A percentile compares a stretch with the other conserved stretches of the same genome.
Conservation (phyloP, 2,113 vertebrate genomes). For the Bagarius yarrelli region DNA sequence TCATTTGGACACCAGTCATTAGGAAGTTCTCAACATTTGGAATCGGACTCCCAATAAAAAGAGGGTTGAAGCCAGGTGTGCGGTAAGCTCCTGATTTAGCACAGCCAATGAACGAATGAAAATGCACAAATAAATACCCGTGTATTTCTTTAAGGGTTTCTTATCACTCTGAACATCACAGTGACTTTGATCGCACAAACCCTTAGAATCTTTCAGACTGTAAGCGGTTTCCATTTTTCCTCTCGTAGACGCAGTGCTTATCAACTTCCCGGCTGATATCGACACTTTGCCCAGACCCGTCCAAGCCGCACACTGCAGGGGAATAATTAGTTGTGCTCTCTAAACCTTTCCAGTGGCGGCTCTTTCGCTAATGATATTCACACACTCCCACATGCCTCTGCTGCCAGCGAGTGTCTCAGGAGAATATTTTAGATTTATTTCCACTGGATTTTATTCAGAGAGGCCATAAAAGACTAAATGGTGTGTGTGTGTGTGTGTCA, state of each 20-base stretch:
- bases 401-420: conserved; percentile 10
- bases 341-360: neutral
- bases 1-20: too few species aligned
- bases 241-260: neutral
- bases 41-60: too few species aligned
- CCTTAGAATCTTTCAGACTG: too few species aligned
- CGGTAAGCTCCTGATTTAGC: too few species aligned
- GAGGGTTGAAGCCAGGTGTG: too few species aligned
- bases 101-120: too few species aligned
- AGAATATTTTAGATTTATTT: neutral
- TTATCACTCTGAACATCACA: too few species aligned
- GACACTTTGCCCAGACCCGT: neutral
- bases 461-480: neutral
- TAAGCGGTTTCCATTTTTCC: too few species aligned
- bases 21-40: too few species aligned
- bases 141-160: too few species aligned
- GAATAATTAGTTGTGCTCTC: conserved; percentile 12
- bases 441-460: conserved; percentile 15
- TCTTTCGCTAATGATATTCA: conserved; percentile 9
- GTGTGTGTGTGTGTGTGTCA: conserved; percentile 3
- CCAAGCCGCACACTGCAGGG: neutral
- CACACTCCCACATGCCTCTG: neutral
- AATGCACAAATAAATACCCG: too few species aligned
- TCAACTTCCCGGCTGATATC: neutral
- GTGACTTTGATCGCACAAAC: too few species aligned